Evolutionary conservation across 2,113 vertebrate genomes (phyloP), one percentile per base, ranked within the genome.

Genomic region (Cnemophilus loriae): DNA sequence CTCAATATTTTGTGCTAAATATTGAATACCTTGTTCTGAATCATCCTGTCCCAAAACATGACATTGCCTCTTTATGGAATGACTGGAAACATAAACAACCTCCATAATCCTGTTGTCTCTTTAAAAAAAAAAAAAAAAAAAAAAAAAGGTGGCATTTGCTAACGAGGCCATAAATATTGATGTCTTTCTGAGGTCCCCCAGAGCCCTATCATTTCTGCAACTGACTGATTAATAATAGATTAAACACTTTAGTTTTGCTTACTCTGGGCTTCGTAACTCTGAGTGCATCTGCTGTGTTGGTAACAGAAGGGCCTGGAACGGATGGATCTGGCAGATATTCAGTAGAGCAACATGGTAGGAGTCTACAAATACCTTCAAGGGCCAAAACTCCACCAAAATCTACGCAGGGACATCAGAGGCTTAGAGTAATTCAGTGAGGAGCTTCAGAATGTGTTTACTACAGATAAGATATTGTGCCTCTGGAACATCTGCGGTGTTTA

Each of bases 171-270:
- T 98, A 98, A 98, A 98, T 98, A 98, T 98, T 98, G 97, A 98
- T 98, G 90, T 70, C 96, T 94, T 96, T 90, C 84, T 97, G 82
- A 81, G 95, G 84, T 88, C 96, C 97, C 97, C 96, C 92, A 91
- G 97, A 98, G 97, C 91, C 94, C 96, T 97, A 97, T 98, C 97
- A 96, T 97, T 98, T 97, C 97, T 98, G 97, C 96, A 97, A 92
- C 97, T 93, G 92, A 92, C 87, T 98, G 98, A 98, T 98, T 98
- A 98, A 98, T 98, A 98, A 98, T 98, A 98, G 97, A 98, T 98
- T 98, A 98, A 98, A 98, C 96, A 96, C 92, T 97, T 98, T 96
- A 96, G 96, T 96, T 98, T 97, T 97, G 97, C 97, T 98, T 98
- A 97, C 96, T 97, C 95, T 97, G 86, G 85, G 87, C 95, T 98